Evolutionary conservation across 2,888 invertebrate genomes (phyloP).

Genomic region (Plebejus argus): DNA sequence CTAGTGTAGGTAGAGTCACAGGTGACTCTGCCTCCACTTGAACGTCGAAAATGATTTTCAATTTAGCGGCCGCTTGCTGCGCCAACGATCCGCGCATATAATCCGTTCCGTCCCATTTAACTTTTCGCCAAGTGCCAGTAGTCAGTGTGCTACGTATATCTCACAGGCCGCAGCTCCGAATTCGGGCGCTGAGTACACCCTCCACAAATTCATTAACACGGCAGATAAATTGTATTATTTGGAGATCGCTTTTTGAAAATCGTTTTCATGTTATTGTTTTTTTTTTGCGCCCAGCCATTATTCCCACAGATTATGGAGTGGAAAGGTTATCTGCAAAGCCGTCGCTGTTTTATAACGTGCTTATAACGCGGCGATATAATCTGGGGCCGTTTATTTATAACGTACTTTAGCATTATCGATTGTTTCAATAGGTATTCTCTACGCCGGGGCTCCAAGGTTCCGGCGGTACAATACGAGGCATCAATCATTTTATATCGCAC

Average conservation of each 20-base stretch:
- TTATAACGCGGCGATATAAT: not conserved
- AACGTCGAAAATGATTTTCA: not conserved
- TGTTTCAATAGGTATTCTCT: slow-evolving; percentile 28
- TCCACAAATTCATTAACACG: not conserved
- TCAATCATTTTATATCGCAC: slow-evolving; percentile 5
- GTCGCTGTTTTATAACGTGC: not conserved
- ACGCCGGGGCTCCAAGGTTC: slow-evolving; percentile 13
- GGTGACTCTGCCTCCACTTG: not conserved
- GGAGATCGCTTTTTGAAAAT: not conserved
- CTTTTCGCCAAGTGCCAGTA: not conserved
- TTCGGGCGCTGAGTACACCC: not conserved
- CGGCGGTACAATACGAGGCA: not conserved
- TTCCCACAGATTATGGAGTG: not conserved
- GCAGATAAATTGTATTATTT: not conserved
- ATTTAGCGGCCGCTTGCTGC: not conserved
- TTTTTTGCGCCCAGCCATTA: not conserved
- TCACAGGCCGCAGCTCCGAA: not conserved
- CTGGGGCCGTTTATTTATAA: slow-evolving; percentile 12
- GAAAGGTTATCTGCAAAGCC: slow-evolving; percentile 11
- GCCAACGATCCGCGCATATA: not conserved
- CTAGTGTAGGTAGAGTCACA: not conserved
- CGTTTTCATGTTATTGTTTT: not conserved
- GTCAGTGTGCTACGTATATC: not conserved
- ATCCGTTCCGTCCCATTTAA: not conserved
- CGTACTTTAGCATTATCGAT: slow-evolving; percentile 18